A percentile compares a stretch with the other conserved stretches of the same genome.
These are phyloP conservation scores for Odontocerum albicorne DNA, from an alignment of 2,888 invertebrate genomes.

Conservation along the genomic window DNA sequence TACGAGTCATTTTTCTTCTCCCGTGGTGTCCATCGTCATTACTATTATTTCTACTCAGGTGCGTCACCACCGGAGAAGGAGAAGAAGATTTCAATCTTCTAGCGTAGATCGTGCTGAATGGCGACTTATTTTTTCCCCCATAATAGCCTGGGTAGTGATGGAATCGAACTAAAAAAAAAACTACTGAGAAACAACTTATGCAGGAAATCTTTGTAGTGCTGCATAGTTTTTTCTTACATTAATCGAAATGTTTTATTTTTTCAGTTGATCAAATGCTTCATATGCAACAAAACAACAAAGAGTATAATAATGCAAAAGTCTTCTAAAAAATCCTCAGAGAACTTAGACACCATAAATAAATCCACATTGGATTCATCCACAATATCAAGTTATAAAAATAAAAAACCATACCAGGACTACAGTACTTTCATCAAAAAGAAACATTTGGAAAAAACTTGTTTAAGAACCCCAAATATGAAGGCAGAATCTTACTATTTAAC, in stretches of 20 bases:
- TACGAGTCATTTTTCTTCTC: no score
- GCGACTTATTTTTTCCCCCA: no score
- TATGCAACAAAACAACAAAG: constrained; percentile 15
- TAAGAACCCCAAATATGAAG: no score
- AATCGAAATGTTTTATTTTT: constrained; percentile 3
- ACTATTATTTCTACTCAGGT: no score
- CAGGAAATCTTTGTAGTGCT: no score
- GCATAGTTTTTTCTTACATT: background rate
- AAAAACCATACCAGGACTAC: background rate
- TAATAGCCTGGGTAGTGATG: no score
- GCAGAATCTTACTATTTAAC: constrained; percentile 6
- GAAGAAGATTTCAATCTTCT: no score
- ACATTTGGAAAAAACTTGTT: constrained; percentile 8
- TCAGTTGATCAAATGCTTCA: constrained; percentile 20
- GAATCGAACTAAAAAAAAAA: no score
- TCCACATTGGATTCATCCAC: background rate
- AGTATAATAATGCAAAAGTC: background rate
- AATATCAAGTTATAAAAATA: background rate
- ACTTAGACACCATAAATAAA: constrained; percentile 1
- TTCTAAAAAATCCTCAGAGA: background rate
- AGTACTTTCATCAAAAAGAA: background rate
- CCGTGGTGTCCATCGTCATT: no score
- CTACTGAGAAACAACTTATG: no score
- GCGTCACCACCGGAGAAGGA: no score
- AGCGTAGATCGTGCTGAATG: no score